Evolutionary conservation across 2,113 vertebrate species (phyloP), one percentile per base, ranked within the genome.

Genomic region (Phoenicopterus ruber): DNA sequence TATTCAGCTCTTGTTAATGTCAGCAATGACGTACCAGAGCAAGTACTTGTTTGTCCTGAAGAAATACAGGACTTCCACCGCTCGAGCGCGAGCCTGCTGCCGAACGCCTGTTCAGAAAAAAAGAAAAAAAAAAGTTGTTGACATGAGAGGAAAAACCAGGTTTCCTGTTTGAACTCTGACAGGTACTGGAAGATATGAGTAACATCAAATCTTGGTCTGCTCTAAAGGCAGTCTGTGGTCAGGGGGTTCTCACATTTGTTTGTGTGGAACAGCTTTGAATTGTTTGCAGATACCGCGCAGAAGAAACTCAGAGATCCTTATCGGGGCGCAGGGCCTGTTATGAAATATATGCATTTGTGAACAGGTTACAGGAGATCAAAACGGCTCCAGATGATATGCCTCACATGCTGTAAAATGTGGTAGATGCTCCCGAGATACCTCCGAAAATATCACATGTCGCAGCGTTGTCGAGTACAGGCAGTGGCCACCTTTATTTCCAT

Each of bases 101-200:
- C 7, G 2, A 95, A 46, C 28, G 83, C 92, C 87, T 59, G 83
- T 66, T 94, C 93, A 66, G 81, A 94, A 83, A 65, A 96, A 47
- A 76, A 81, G 90, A 87, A 86, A 92, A 91, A 97, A 90, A 95
- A 81, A 97, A 97, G 97, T 98, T 98, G 98, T 98, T 98, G 98
- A 98, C 98, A 98, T 93, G 94, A 98, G 98, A 98, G 98, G 98
- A 98, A 98, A 98, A 98, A 95, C 96, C 95, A 90, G 96, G 98
- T 97, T 99, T 99, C 99, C 99, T 99, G 99, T 99, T 97, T 99
- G 98, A 99, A 98, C 98, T 98, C 97, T 97, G 97, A 97, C 98
- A 98, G 98, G 98, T 98, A 98, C 98, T 98, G 98, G 98, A 98
- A 99, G 98, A 97, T 98, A 98, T 98, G 98, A 99, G 98, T 99